Base-by-base conservation (phyloP, 2,888 invertebrate genomes). In the Mylabris sibirica region DNA sequence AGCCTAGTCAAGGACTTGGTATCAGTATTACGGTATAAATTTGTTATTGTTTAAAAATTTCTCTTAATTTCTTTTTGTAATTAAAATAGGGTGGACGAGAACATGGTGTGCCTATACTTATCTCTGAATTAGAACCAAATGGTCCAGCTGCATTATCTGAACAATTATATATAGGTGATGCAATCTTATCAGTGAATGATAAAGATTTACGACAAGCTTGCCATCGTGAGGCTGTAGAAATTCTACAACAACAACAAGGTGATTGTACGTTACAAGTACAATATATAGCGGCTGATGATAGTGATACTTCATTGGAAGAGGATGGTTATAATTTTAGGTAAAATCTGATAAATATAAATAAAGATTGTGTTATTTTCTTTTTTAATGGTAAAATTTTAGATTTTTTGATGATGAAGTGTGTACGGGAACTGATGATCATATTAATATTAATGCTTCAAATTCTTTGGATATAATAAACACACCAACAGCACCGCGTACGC, bases 81-180 rank as follows among this genome's bases (percentile, higher is more conserved):
- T 59, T 64, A 75, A 68, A 78, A 6, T 81, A 94, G 94, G 94
- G 95, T 65, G 95, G 95, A 0, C 89, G 92, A 72, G 95, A 95
- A 81, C 95, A 95, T 85, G 94, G 94, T 17, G 93, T 95, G 49
- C 95, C 95, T 0, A 93, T 95, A 75, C 85, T 95, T 70, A 93
- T 95, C 79, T 94, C 94, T 0, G 95, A 95, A 85, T 88, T 95
- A 81, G 90, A 91, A 81, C 89, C 90, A 67, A 91, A 92, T 76
- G 93, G 94, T 72, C 93, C 94, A 66, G 94, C 94, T 59, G 92
- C 92, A 70, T 85, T 91, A 73, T 92, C 91, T 68, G 90, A 90
- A 44, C 88, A 90, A 70, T 86, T 95, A 49, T 94, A 90, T 84
- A 93, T 95, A 22, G 95, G 95, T 0, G 95, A 95, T 85, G 94